phyloP scores from a whole-genome alignment of 2,113 vertebrate species.

The Heteronetta atricapilla region DNA sequence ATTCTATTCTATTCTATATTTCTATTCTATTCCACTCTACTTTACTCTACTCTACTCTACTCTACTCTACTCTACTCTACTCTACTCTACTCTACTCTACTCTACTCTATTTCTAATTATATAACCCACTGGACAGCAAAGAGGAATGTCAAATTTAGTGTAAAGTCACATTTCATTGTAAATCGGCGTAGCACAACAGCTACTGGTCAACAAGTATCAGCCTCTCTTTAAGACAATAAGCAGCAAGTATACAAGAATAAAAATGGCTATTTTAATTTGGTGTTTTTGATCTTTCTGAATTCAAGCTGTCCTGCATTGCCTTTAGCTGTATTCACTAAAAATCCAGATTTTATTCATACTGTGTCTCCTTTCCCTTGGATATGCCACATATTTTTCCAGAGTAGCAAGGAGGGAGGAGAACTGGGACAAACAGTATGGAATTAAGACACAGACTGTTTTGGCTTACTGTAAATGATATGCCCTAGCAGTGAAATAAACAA shows the following conservation, averaged over 20 bases:
- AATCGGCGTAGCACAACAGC: background rate
- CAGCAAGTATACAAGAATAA: background rate
- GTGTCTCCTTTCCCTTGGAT: background rate
- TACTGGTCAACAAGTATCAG: background rate
- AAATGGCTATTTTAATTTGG: background rate
- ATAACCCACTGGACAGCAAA: background rate
- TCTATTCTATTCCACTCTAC: too few relatives aligned
- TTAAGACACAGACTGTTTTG: conserved; percentile 6
- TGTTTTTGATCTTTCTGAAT: background rate
- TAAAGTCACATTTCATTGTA: background rate
- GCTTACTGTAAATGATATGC: background rate
- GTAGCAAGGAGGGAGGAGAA: background rate
- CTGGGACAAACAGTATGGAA: background rate
- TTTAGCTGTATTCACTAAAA: conserved; percentile 1
- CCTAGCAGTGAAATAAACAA: conserved; percentile 9
- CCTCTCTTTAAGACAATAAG: background rate
- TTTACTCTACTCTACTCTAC: too few relatives aligned
- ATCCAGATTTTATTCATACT: background rate
- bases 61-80: too few relatives aligned
- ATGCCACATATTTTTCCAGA: background rate
- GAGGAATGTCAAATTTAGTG: background rate
- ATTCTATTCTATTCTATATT: too few relatives aligned
- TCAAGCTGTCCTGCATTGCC: background rate
- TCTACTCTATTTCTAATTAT: too few relatives aligned
- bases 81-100: too few relatives aligned